These are phyloP conservation scores for Paralichthys olivaceus DNA, from an alignment of 2,113 vertebrate species.

Conservation along the genomic window DNA sequence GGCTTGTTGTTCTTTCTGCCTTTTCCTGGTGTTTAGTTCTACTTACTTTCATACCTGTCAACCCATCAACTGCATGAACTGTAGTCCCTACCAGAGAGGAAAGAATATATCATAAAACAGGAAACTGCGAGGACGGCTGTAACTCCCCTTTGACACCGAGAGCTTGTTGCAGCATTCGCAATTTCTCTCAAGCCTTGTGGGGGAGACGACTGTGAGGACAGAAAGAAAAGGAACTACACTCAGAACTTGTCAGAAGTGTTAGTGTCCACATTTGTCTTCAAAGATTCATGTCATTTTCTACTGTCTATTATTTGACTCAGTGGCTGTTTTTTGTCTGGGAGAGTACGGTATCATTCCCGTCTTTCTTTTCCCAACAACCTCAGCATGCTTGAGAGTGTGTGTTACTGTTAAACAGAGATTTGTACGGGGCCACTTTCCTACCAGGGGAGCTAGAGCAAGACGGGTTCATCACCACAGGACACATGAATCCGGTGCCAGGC, in stretches of 20 bases:
- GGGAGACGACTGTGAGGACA: neutral
- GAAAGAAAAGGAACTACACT: slow-evolving; percentile 18
- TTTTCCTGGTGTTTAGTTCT: slow-evolving; percentile 37
- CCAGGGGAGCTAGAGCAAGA: slow-evolving; percentile 55
- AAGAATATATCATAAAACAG: slow-evolving; percentile 47
- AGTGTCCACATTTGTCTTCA: slow-evolving; percentile 13
- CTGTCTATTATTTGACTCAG: slow-evolving; percentile 25
- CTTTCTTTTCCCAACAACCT: slow-evolving; percentile 8
- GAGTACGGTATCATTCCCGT: slow-evolving; percentile 2
- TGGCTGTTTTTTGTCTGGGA: slow-evolving; percentile 7
- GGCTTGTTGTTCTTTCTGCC: slow-evolving; percentile 43
- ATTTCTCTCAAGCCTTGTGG: slow-evolving; percentile 53
- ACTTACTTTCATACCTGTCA: slow-evolving; percentile 51
- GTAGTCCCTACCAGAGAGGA: slow-evolving; percentile 42
- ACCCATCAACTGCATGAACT: slow-evolving; percentile 39
- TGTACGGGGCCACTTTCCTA: slow-evolving; percentile 39
- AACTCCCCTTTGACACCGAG: slow-evolving; percentile 49
- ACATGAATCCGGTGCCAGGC: slow-evolving; percentile 37
- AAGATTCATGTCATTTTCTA: slow-evolving; percentile 19
- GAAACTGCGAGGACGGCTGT: slow-evolving; percentile 43
- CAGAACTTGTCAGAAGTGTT: slow-evolving; percentile 24
- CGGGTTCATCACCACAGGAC: slow-evolving; percentile 65
- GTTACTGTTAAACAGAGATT: slow-evolving; percentile 49
- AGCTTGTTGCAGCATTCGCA: slow-evolving; percentile 43
- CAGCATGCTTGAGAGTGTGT: slow-evolving; percentile 20